These are phyloP conservation scores for Patella caerulea DNA, from an alignment of 2,888 invertebrate genomes.

Conservation along the genomic window DNA sequence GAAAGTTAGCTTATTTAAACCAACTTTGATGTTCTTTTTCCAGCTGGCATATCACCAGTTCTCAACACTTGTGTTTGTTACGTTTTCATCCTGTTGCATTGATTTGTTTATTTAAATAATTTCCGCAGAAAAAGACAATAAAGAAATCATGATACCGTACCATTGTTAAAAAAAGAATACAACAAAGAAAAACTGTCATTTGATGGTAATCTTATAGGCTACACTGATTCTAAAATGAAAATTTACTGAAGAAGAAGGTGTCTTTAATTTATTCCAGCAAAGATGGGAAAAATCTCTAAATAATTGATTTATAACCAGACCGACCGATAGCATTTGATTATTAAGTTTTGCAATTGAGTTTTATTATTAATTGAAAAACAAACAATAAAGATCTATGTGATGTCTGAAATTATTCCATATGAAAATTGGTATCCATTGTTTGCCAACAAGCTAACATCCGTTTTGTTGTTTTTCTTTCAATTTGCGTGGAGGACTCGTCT, in stretches of 20 bases:
- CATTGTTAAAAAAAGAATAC: no score
- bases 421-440: slow-evolving; percentile 32
- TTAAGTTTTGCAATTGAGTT: no score
- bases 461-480: slow-evolving; percentile 79
- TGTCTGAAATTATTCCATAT: slow-evolving; percentile 24
- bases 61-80: slow-evolving; percentile 21
- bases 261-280: background rate
- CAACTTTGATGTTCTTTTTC: slow-evolving; percentile 30
- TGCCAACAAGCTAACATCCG: slow-evolving; percentile 37
- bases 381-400: background rate
- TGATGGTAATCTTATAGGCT: no score
- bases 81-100: background rate
- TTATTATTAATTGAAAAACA: background rate
- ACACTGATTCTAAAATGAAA: no score
- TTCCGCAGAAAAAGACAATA: no score
- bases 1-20: background rate
- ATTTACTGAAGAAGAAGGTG: background rate
- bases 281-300: background rate
- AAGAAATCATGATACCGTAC: no score
- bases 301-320: background rate
- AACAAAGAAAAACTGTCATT: no score
- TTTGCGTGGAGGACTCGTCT: slow-evolving; percentile 82
- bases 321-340: no score
- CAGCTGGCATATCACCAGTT: slow-evolving; percentile 20
- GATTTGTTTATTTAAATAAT: no score